These are phyloP conservation scores for Sweltsa coloradensis DNA, from an alignment of 1,140 invertebrate species.

Conservation along the genomic window DNA sequence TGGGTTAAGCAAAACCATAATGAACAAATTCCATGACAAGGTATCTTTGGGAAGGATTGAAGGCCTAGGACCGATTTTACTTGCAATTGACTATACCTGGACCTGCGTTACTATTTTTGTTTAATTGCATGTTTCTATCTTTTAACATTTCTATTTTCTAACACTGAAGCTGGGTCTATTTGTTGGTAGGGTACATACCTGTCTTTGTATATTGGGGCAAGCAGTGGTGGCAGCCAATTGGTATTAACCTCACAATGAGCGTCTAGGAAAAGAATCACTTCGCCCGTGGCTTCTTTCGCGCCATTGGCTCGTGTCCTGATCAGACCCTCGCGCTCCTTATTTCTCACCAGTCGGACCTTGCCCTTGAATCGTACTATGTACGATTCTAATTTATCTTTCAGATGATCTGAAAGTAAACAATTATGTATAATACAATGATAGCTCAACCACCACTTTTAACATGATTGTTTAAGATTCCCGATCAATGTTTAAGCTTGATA, in stretches of 20 bases:
- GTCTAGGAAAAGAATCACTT: conserved; percentile 96
- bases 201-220: conserved; percentile 86
- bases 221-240: conserved; percentile 92
- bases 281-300: conserved; percentile 84
- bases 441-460: too few relatives aligned
- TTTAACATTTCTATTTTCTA: too few relatives aligned
- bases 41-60: too few relatives aligned
- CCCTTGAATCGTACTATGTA: conserved; percentile 80
- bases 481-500: too few relatives aligned
- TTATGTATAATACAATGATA: too few relatives aligned
- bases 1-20: too few relatives aligned
- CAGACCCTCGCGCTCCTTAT: conserved; percentile 75
- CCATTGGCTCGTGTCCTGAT: conserved; percentile 86
- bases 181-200: conserved; percentile 34
- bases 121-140: too few relatives aligned
- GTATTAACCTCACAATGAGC: conserved; percentile 86
- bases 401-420: conserved; percentile 51
- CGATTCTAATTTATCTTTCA: conserved; percentile 78
- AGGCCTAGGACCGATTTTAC: too few relatives aligned
- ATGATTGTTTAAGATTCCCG: too few relatives aligned
- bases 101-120: too few relatives aligned
- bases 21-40: too few relatives aligned
- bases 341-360: conserved; percentile 79
- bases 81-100: too few relatives aligned
- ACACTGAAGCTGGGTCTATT: background rate